Conservation (phyloP, 1,140 invertebrate species). For the Tribolium madens region DNA sequence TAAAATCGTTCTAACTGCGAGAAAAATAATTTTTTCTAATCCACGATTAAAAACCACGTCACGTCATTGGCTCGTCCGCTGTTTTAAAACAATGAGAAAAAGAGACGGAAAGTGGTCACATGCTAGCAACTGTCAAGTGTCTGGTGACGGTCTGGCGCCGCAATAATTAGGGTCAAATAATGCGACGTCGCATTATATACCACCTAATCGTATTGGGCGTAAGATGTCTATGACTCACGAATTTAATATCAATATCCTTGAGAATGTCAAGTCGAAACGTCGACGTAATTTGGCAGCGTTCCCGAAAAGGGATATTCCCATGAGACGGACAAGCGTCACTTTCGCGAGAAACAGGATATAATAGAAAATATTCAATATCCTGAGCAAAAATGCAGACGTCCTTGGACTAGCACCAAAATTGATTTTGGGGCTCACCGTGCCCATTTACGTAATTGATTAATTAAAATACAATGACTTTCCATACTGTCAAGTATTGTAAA, state of each 20-base stretch:
- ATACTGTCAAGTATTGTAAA: background rate
- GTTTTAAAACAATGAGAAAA: slow-evolving; percentile 14
- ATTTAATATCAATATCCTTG: background rate
- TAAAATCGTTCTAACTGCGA: no score
- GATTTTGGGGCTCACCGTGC: background rate
- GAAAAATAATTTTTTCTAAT: background rate
- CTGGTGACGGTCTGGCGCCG: slow-evolving; percentile 46
- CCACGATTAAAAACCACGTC: background rate
- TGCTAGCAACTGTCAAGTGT: slow-evolving; percentile 36
- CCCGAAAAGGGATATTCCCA: slow-evolving; percentile 10
- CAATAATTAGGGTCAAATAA: slow-evolving; percentile 49
- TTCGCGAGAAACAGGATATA: background rate
- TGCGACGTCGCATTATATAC: slow-evolving; percentile 10
- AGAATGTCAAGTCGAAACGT: slow-evolving; percentile 14
- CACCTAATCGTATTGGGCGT: slow-evolving; percentile 7
- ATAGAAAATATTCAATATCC: background rate
- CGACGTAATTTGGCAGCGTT: slow-evolving; percentile 7
- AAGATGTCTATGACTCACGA: slow-evolving; percentile 22
- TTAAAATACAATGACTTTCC: slow-evolving; percentile 4
- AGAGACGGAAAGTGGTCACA: slow-evolving; percentile 16
- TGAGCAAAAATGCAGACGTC: background rate
- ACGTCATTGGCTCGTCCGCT: slow-evolving; percentile 1
- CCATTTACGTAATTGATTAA: slow-evolving; percentile 17
- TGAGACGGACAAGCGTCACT: background rate
- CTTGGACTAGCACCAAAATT: background rate